Conservation (phyloP, 2,888 invertebrate species). For the Lithophane ornitopus region DNA sequence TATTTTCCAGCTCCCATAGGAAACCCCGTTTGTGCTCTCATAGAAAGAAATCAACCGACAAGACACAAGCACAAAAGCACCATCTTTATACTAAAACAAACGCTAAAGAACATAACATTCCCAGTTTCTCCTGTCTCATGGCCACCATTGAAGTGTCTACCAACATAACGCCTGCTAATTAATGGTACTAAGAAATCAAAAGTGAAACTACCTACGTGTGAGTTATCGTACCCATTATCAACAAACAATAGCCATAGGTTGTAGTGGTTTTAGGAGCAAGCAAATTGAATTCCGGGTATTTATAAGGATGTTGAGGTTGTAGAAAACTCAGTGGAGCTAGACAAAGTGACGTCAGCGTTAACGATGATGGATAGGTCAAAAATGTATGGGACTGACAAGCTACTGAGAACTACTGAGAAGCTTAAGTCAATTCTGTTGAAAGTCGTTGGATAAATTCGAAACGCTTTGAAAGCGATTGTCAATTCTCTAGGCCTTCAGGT, state of each 20-base stretch:
- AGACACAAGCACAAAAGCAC: conserved; percentile 21
- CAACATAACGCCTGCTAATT: conserved; percentile 62
- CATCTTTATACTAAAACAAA: conserved; percentile 41
- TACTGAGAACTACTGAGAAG: neutral
- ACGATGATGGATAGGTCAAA: neutral
- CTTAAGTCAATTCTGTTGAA: neutral
- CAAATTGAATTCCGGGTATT: conserved; percentile 20
- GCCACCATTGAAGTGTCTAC: conserved; percentile 58
- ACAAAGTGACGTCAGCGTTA: neutral
- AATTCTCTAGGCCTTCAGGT: neutral
- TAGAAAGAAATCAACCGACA: neutral
- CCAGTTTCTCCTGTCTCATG: conserved; percentile 54
- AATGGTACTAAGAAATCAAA: conserved; percentile 54
- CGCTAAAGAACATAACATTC: conserved; percentile 39
- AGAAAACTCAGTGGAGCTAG: neutral
- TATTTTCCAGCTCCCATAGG: no score
- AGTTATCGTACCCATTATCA: conserved; percentile 45
- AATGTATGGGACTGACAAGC: neutral
- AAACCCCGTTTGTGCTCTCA: neutral
- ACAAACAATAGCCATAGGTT: conserved; percentile 37
- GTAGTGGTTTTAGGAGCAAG: neutral
- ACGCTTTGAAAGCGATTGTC: neutral
- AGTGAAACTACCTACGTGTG: conserved; percentile 55
- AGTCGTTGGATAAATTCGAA: neutral
- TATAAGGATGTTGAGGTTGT: neutral